phyloP scores from a whole-genome alignment of 2,797 vertebrate species.

The Gallirallus australis region DNA sequence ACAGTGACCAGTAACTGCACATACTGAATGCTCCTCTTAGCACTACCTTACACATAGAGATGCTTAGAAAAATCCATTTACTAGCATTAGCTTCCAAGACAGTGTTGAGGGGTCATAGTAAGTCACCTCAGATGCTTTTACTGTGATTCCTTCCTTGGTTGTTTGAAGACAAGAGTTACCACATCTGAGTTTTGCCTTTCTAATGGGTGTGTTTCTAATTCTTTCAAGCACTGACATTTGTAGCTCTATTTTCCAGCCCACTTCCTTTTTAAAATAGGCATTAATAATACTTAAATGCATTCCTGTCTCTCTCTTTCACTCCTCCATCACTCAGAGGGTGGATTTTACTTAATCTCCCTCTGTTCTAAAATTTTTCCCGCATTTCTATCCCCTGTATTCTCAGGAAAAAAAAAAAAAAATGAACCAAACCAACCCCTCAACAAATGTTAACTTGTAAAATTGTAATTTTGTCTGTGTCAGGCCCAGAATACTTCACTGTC shows the following conservation, averaged over 20 bases:
- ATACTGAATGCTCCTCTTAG: neutral
- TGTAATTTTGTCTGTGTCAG: neutral
- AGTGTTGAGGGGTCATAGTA: neutral
- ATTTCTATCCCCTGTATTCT: neutral
- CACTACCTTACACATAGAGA: neutral
- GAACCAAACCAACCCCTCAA: neutral
- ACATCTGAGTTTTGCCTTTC: conserved; percentile 2
- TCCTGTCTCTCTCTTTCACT: conserved; percentile 45
- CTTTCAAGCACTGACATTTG: conserved; percentile 48
- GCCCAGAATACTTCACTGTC: neutral
- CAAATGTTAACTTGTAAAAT: neutral
- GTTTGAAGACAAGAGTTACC: neutral
- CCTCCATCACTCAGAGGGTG: conserved; percentile 61
- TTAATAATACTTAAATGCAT: conserved; percentile 75
- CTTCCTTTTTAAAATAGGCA: conserved; percentile 77
- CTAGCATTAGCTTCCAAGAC: neutral
- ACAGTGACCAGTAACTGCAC: neutral
- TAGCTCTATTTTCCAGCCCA: conserved; percentile 66
- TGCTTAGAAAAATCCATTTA: neutral
- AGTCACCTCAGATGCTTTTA: neutral
- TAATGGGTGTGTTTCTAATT: conserved; percentile 23
- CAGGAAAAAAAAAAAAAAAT: neutral
- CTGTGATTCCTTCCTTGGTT: neutral
- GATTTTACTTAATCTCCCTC: conserved; percentile 55
- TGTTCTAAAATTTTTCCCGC: conserved; percentile 21